These are phyloP conservation scores for Malacoctenus gilli DNA, from an alignment of 2,797 vertebrate genomes.

Conservation along the genomic window DNA sequence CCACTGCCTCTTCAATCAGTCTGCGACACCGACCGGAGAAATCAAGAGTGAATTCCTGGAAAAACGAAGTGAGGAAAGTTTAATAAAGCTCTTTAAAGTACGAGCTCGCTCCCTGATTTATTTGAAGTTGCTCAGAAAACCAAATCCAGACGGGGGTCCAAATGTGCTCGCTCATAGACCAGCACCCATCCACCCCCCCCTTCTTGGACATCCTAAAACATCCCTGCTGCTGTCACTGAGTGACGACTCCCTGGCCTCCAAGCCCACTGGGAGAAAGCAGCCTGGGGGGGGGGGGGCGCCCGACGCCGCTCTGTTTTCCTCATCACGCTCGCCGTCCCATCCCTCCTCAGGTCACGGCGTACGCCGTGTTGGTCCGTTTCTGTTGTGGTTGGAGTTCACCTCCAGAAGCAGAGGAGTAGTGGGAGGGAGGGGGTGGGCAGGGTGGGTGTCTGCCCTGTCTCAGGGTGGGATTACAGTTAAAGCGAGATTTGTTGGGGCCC, in stretches of 20 bases:
- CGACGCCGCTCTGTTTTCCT: conserved; percentile 62
- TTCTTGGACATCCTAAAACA: conserved; percentile 55
- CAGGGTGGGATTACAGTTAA: conserved; percentile 63
- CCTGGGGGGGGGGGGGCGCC: neutral
- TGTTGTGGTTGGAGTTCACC: conserved; percentile 8
- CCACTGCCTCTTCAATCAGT: conserved; percentile 38
- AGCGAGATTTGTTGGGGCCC: conserved; percentile 60
- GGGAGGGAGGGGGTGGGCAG: neutral
- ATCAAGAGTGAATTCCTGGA: no score
- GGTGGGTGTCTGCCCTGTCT: conserved; percentile 51
- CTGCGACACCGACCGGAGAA: conserved; percentile 26
- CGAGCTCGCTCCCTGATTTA: conserved; percentile 25
- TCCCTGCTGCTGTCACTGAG: conserved; percentile 55
- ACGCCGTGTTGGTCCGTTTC: conserved; percentile 11
- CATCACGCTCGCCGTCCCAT: conserved; percentile 53
- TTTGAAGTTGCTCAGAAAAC: conserved; percentile 33
- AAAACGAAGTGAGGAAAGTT: conserved; percentile 5
- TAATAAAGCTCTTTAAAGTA: conserved; percentile 24
- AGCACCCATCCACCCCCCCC: conserved; percentile 46
- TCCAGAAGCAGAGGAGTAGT: conserved; percentile 5
- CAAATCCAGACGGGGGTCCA: conserved; percentile 53
- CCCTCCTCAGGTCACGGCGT: no score
- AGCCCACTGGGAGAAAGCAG: conserved; percentile 8
- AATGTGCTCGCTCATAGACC: conserved; percentile 43
- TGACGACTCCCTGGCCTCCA: conserved; percentile 62